A percentile compares a stretch with the other conserved stretches of the same genome.
phyloP scores from a whole-genome alignment of 1,140 invertebrate species.

The Sycophaga agraensis region DNA sequence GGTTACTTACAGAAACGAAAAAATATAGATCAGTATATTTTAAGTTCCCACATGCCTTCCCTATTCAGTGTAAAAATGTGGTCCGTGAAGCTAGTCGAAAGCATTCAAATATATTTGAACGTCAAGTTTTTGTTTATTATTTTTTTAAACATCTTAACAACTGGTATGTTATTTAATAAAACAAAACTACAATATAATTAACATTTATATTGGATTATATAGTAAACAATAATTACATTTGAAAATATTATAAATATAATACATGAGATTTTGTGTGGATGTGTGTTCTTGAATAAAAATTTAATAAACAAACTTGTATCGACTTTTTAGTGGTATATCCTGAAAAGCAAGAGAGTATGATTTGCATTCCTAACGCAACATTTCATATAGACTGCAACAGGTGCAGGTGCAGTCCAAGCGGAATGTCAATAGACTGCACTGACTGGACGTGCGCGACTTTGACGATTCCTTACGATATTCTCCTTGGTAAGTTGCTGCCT shows the following conservation, averaged over 20 bases:
- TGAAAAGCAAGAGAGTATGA: neutral
- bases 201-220: too few species aligned
- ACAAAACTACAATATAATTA: too few species aligned
- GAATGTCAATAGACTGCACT: constrained; percentile 16
- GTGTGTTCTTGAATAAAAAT: too few species aligned
- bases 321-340: constrained; percentile 4
- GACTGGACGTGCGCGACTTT: constrained; percentile 13
- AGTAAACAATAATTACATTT: neutral
- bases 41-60: neutral
- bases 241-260: neutral
- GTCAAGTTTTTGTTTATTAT: neutral
- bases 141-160: neutral
- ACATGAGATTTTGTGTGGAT: too few species aligned
- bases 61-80: neutral
- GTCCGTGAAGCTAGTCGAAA: neutral
- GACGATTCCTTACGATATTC: constrained; percentile 11
- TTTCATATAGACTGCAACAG: constrained; percentile 25
- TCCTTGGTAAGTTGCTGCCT: constrained; percentile 11
- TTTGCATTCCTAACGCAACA: constrained; percentile 23
- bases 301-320: too few species aligned
- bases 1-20: constrained; percentile 13
- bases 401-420: constrained; percentile 14
- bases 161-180: neutral
- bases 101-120: too few species aligned
- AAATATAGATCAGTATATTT: constrained; percentile 15